Base-by-base conservation (phyloP, 1,140 invertebrate species). In the Gonioctena quinquepunctata region DNA sequence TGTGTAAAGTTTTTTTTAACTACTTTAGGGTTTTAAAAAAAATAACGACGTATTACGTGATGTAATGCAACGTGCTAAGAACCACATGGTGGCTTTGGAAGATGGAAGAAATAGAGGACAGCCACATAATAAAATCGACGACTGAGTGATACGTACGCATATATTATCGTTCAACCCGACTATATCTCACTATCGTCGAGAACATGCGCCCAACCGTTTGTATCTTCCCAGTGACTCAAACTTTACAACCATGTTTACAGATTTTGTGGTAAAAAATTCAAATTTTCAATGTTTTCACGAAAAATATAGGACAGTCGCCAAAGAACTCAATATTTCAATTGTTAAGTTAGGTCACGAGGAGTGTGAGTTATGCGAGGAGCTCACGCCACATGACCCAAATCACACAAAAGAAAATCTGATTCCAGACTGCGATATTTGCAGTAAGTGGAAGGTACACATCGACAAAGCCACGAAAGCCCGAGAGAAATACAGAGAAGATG, bases 181-280 rank as follows among this genome's bases (percentile, higher is more conserved):
- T n/a, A 42, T 66, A 3, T 70, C 52, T 5, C 61, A 63, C 42
- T 63, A 63, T 28, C 61, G 33, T n/a, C 61, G 33, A 42, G 61
- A 63, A 42, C 28, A 63, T 42, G 61, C 61, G 13, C 59, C 68
- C 13, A 50, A 54, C 18, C 25, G 68, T 2, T 1, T 16, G 19
- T 69, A 69, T 63, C 61, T 69, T 11, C 68, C 68, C n/a, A 64
- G 23, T 23, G 77, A 81, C n/a, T n/a, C n/a, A n/a, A n/a, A n/a
- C n/a, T n/a, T n/a, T n/a, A n/a, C n/a, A n/a, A n/a, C n/a, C n/a
- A n/a, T n/a, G n/a, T n/a, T n/a, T n/a, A n/a, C n/a, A n/a, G n/a
- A n/a, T n/a, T n/a, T n/a, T n/a, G n/a, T n/a, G n/a, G n/a, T n/a
- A n/a, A n/a, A n/a, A n/a, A n/a, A n/a, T n/a, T n/a, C n/a, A n/a